A percentile compares a stretch with the other conserved stretches of the same genome.
Conservation (phyloP, 2,113 vertebrate genomes). For the Cynocephalus volans region DNA sequence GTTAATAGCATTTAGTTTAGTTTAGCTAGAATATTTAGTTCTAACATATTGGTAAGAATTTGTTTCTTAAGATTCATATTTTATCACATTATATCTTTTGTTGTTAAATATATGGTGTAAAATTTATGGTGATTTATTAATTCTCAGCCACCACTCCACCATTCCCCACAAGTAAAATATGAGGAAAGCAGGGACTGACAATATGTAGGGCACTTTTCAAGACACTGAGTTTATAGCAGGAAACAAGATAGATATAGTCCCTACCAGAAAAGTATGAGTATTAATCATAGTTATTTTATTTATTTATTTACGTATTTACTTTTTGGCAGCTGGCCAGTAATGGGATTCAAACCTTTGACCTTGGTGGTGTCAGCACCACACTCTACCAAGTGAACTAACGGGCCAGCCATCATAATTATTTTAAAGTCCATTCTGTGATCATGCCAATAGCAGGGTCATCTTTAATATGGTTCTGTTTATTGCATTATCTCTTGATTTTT, state of each 20-base stretch:
- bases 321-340: too few species aligned
- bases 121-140: background rate
- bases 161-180: background rate
- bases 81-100: background rate
- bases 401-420: background rate
- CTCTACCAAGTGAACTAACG: too few species aligned
- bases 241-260: background rate
- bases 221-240: background rate
- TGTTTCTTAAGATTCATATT: background rate
- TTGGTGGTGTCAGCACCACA: too few species aligned
- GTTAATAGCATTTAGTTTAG: background rate
- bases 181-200: background rate
- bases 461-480: background rate
- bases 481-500: background rate
- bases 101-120: background rate
- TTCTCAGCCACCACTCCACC: background rate
- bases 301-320: background rate
- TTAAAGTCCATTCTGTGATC: background rate
- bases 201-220: background rate
- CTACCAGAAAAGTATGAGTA: background rate
- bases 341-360: too few species aligned
- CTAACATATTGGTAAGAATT: background rate
- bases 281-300: background rate
- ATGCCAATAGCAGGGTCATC: background rate
- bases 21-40: conserved; percentile 12